Evolutionary conservation across 53 echinoderm and acorn worm species (phyloP), one percentile per base, ranked within the genome.

Genomic region (Hippasteria phrygiana): DNA sequence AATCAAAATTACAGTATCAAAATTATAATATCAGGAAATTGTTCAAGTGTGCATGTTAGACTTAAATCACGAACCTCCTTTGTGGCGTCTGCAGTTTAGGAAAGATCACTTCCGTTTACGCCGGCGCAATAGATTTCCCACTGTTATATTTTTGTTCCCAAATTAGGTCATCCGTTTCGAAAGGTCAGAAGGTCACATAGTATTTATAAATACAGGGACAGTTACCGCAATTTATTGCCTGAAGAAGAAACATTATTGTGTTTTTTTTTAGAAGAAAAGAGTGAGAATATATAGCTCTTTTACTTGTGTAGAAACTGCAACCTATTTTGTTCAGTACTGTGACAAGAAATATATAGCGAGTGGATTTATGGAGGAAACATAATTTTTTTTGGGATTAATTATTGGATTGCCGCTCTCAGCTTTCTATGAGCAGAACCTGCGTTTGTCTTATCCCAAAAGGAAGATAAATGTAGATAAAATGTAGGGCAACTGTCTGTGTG

Each of bases 101-200:
- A 27, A 24, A 62, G 10, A 32, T 14, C 32, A 11, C 67, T 29
- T 66, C 67, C 67, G 35, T 7, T 29, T 7, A 66, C 6, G 67
- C 26, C 1, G 62, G 9, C 62, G 26, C 1, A n/a, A 2, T 27
- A 22, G 14, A 7, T 11, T 13, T 66, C 34, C 35, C 35, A 35
- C 67, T 66, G 17, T 32, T 35, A 13, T 66, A 66, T 32, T 66
- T 13, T 66, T 66, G 34, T 35, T 66, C 31, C 67, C 67, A 66
- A 66, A 66, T 34, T 66, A 35, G 67, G 67, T 34, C 67, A 66
- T 35, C 67, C 67, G 33, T 26, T 66, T 66, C 13, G 36, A 66
- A 35, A 35, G 67, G 33, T 34, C 18, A 12, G 34, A 13, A 17
- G 36, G 33, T 33, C 17, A 35, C 26, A 14, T 35, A 35, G 14